Percentiles rank a stretch among this genome's conserved stretches.
Conservation (phyloP, 1,140 invertebrate genomes). For the Battus philenor region DNA sequence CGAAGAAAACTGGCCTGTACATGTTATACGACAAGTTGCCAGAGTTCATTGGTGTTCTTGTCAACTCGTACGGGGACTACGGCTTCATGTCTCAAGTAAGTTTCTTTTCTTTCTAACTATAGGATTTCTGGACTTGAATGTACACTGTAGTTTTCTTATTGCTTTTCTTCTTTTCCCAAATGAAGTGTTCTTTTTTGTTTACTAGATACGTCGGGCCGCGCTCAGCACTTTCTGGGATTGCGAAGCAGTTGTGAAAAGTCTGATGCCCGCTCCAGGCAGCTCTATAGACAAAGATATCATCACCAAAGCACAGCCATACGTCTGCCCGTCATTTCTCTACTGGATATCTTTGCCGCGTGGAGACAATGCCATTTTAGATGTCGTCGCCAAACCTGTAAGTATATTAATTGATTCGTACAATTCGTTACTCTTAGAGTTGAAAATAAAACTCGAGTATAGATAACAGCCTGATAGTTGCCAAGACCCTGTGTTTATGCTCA, state of each 20-base stretch:
- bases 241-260: constrained; percentile 40
- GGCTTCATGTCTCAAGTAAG: constrained; percentile 68
- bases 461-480: too few relatives aligned
- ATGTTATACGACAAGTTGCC: constrained; percentile 57
- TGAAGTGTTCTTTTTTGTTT: too few relatives aligned
- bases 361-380: constrained; percentile 61
- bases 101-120: constrained; percentile 2
- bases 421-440: too few relatives aligned
- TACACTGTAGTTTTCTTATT: too few relatives aligned
- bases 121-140: too few relatives aligned
- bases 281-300: constrained; percentile 30
- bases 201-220: constrained; percentile 53
- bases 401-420: too few relatives aligned
- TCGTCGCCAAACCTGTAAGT: constrained; percentile 66
- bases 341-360: constrained; percentile 65
- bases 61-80: constrained; percentile 66
- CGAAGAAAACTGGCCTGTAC: constrained; percentile 53
- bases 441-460: too few relatives aligned
- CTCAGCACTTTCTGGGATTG: constrained; percentile 71
- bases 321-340: constrained; percentile 64
- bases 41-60: constrained; percentile 50
- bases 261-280: constrained; percentile 43
- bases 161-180: too few relatives aligned
- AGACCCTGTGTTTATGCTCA: too few relatives aligned
- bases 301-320: constrained; percentile 38